Percentiles rank a stretch among this genome's conserved stretches.
These are phyloP conservation scores for Allacma fusca DNA, from an alignment of 2,888 invertebrate species.

Conservation along the genomic window DNA sequence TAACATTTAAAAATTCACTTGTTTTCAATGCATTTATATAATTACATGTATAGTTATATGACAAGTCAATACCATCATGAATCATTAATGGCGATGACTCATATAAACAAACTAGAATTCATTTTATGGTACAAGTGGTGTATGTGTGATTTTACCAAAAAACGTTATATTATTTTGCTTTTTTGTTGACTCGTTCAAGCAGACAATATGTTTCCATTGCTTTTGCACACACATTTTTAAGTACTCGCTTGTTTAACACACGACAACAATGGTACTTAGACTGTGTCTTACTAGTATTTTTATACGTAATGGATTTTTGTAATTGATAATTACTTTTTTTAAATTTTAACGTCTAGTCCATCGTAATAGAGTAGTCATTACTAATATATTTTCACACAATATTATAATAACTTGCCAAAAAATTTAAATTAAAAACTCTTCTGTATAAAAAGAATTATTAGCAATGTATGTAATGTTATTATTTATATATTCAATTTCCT, in stretches of 20 bases:
- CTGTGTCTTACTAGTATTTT: too few species aligned
- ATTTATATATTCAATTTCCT: not conserved
- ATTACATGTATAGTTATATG: not conserved
- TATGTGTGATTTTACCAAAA: too few species aligned
- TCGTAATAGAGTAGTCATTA: not conserved
- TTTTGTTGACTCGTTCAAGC: too few species aligned
- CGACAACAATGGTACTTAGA: not conserved
- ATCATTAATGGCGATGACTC: not conserved
- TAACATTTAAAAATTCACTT: not conserved
- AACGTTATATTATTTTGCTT: too few species aligned
- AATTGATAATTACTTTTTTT: too few species aligned
- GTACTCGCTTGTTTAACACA: too few species aligned
- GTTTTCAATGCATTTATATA: not conserved
- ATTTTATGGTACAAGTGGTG: not conserved
- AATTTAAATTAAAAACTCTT: conserved; percentile 34
- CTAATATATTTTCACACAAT: conserved; percentile 14
- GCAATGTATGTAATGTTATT: not conserved
- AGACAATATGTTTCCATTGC: too few species aligned
- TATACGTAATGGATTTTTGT: too few species aligned
- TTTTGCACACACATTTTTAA: too few species aligned
- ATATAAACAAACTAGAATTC: conserved; percentile 16
- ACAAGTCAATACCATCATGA: too few species aligned
- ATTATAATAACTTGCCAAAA: not conserved
- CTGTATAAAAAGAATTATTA: conserved; percentile 28
- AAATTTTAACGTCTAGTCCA: not conserved